Evolutionary conservation across 2,797 vertebrate genomes (phyloP).

Genomic region (Sphenopsis melanotis): DNA sequence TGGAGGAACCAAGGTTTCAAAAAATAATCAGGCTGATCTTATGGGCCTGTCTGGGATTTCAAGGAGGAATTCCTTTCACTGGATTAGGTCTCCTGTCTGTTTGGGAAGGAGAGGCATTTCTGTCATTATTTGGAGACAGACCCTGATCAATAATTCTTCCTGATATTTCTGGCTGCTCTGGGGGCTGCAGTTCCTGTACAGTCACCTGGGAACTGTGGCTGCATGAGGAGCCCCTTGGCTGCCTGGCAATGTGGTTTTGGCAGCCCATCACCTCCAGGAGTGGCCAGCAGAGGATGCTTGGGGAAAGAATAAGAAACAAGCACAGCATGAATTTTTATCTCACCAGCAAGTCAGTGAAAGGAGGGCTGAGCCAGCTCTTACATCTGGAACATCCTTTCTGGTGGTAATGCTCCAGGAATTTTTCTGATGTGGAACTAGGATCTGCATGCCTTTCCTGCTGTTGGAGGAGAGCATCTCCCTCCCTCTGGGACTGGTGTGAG

Average conservation of each 20-base stretch:
- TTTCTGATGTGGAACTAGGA: neutral
- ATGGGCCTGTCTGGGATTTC: slow-evolving; percentile 52
- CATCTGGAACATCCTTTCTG: neutral
- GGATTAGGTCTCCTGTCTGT: slow-evolving; percentile 73
- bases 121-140: slow-evolving; percentile 75
- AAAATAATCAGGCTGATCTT: slow-evolving; percentile 62
- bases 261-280: neutral
- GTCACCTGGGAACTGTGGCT: slow-evolving; percentile 38
- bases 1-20: neutral
- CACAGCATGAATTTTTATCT: neutral
- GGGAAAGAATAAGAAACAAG: slow-evolving; percentile 32
- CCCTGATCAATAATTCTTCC: slow-evolving; percentile 76
- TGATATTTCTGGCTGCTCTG: slow-evolving; percentile 63
- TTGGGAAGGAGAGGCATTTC: slow-evolving; percentile 70
- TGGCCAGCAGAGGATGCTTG: slow-evolving; percentile 61
- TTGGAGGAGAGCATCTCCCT: neutral
- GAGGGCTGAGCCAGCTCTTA: neutral
- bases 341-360: neutral
- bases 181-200: slow-evolving; percentile 69
- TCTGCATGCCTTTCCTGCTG: neutral
- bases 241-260: neutral
- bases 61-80: slow-evolving; percentile 68
- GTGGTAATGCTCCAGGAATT: neutral
- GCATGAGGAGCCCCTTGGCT: neutral
- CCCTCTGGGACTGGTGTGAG: neutral